Evolutionary conservation across 2,888 invertebrate species (phyloP), one percentile per base, ranked within the genome.

Genomic region (Chloroclystis v-ata): DNA sequence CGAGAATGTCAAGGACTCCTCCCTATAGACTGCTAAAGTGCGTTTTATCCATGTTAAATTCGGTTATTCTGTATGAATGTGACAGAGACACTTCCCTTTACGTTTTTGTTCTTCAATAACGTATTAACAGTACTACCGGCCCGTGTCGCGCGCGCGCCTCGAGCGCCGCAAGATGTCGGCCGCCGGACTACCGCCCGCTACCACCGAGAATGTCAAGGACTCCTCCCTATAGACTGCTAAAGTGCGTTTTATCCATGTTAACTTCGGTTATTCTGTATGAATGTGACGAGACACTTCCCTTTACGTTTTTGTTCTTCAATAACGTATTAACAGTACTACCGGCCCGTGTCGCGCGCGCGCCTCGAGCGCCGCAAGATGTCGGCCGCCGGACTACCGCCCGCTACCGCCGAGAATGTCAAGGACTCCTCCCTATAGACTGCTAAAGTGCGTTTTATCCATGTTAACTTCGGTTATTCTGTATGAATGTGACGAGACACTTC

Each of bases 321-420:
- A n/a, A n/a, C n/a, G n/a, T n/a, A n/a, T n/a, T n/a, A n/a, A 86
- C 86, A 86, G 82, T 86, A 74, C 73, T 82, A 86, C 72, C 82
- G 86, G 76, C 86, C 86, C 30, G 78, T 86, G 46, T 71, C n/a
- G n/a, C n/a, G n/a, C n/a, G n/a, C n/a, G n/a, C n/a, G n/a, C n/a
- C n/a, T n/a, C n/a, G n/a, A n/a, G 60, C 80, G 83, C 37, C 82
- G 86, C 72, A 87, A 87, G 69, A 76, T n/a, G 78, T 86, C 86
- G 54, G 82, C 78, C 52, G 84, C 82, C 60, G 86, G 84, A 4
- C n/a, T n/a, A n/a, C n/a, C n/a, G n/a, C n/a, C n/a, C n/a, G n/a
- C n/a, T 37, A 54, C 54, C 41, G 44, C 47, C 25, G 65, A 69
- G 14, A 61, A 67, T 25, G 55, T 47, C 8, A 69, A 73, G 35